These are phyloP conservation scores for Hirtodrosophila trivittata DNA, from an alignment of 2,888 invertebrate genomes.

Conservation along the genomic window DNA sequence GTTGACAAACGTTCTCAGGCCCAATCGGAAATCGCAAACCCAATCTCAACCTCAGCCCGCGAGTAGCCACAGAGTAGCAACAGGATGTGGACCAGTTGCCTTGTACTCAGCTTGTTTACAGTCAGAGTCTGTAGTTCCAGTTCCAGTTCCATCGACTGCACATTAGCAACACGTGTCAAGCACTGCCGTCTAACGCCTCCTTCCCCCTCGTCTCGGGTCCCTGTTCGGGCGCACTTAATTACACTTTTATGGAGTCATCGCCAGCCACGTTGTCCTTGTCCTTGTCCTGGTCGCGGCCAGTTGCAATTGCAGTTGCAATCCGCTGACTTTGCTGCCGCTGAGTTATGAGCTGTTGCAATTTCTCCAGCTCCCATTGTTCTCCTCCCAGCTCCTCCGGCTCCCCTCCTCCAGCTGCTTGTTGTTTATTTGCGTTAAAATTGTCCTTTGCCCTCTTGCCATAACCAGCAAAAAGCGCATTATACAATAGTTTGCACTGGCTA, in stretches of 20 bases:
- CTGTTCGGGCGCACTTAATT: constrained; percentile 56
- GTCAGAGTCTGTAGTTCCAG: not conserved
- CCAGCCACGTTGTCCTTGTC: constrained; percentile 2
- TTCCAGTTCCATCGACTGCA: constrained; percentile 15
- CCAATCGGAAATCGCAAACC: not conserved
- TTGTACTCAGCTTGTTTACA: constrained; percentile 24
- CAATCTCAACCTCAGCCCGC: not conserved
- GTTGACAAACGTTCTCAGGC: constrained; percentile 60
- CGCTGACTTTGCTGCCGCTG: constrained; percentile 55
- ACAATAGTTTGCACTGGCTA: too few species aligned
- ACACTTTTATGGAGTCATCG: constrained; percentile 68
- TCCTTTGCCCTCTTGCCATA: constrained; percentile 3
- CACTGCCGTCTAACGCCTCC: constrained; percentile 14
- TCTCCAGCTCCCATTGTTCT: constrained; percentile 26
- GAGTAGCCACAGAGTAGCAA: not conserved
- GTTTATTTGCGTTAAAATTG: constrained; percentile 26
- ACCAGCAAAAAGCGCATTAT: not conserved
- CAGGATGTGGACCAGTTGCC: constrained; percentile 1
- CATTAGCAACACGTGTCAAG: constrained; percentile 74
- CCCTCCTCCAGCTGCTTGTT: not conserved
- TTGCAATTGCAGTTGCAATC: constrained; percentile 49
- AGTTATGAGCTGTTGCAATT: constrained; percentile 67
- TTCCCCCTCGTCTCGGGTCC: constrained; percentile 10
- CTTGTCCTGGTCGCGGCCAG: not conserved
- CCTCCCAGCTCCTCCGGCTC: not conserved